Percentiles rank a stretch among this genome's conserved stretches.
phyloP scores from a whole-genome alignment of 2,888 invertebrate species.

The Dicyrtoma fusca region DNA sequence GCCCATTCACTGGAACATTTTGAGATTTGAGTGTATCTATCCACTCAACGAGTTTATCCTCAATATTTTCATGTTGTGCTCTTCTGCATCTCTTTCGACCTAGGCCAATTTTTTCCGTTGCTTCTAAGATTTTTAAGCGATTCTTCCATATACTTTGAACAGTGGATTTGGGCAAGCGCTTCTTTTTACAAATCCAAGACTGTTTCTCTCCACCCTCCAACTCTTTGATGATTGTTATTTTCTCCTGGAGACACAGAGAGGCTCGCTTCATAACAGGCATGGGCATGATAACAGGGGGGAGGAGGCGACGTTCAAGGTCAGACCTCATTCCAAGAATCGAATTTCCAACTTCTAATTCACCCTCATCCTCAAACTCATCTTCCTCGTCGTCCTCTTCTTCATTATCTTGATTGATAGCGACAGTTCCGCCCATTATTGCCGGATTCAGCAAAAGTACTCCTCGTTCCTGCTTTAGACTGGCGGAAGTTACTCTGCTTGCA shows the following conservation, averaged over 20 bases:
- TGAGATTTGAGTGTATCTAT: constrained; percentile 52
- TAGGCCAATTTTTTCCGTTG: constrained; percentile 25
- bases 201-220: constrained; percentile 43
- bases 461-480: not conserved
- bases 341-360: constrained; percentile 12
- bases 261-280: constrained; percentile 15
- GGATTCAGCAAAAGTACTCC: not conserved
- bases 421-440: not conserved
- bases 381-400: constrained; percentile 23
- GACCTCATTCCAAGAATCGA: constrained; percentile 13
- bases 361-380: constrained; percentile 23
- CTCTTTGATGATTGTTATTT: constrained; percentile 39
- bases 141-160: constrained; percentile 44
- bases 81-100: constrained; percentile 36
- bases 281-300: not conserved
- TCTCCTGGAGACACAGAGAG: constrained; percentile 28
- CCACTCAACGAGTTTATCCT: constrained; percentile 42
- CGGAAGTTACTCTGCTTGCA: not conserved
- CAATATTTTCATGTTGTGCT: constrained; percentile 42
- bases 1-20: constrained; percentile 57
- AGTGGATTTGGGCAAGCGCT: constrained; percentile 36
- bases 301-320: not conserved
- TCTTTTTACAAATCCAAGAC: constrained; percentile 33
- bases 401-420: not conserved
- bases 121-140: constrained; percentile 36